Base-by-base conservation (phyloP, 2,113 vertebrate species). In the Gymnogyps californianus region DNA sequence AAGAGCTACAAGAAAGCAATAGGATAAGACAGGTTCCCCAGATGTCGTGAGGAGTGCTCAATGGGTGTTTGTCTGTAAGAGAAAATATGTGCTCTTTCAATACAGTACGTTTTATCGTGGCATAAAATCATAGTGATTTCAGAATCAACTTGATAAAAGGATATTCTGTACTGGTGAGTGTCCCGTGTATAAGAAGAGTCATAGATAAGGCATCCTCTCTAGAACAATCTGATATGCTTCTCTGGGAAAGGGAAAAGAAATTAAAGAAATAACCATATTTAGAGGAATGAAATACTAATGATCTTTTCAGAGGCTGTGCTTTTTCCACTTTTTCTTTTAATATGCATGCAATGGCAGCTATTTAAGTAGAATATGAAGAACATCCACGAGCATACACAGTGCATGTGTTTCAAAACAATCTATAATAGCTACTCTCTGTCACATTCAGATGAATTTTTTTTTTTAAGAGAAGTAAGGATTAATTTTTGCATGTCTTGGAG, bases 51-150 rank as follows among this genome's bases (percentile, higher is more conserved):
- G 76, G 16, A 58, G 32, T 12, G 28, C 84, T 79, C 57, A 26
- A 0, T 34, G 47, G 40, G n/a, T 67, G 47, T 71, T 52, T 62
- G 58, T 67, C 34, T 87, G 75, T 75, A 64, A 10, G 11, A 64
- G 61, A 61, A 83, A 85, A 51, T 64, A 26, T 2, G 14, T 77
- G 46, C 58, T 58, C n/a, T 89, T 83, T 24, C 65, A 44, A 19
- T 51, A 40, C 0, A 2, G 10, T n/a, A 18, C n/a, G 38, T n/a
- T 88, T 78, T 82, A 46, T 34, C 0, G 0, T 20, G 51, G 40
- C 38, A 29, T 28, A 49, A 83, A 87, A 81, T 82, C 51, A 19
- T 13, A 54, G 36, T 13, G 64, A 74, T 64, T 78, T 51, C 69
- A 42, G 64, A 82, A 85, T 42, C 40, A 29, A 15, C 16, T 54